Evolutionary conservation across 2,888 invertebrate species (phyloP), one percentile per base, ranked within the genome.

Genomic region (Ennomos erosarius): DNA sequence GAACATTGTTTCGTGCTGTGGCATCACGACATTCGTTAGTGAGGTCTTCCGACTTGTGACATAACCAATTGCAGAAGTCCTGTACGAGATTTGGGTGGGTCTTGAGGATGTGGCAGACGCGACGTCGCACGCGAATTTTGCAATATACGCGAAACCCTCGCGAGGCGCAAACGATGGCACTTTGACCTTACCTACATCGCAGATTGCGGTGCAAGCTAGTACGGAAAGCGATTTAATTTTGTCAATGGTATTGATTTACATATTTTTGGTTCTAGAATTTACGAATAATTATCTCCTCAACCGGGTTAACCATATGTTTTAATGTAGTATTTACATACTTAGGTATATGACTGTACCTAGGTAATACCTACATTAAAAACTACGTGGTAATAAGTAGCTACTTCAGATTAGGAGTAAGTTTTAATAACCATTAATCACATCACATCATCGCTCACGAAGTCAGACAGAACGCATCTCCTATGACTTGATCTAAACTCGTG

Each of bases 141-240:
- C 77, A 85, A 84, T 75, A 68, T 43, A 75, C 69, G 74, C 79
- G 77, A 76, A 72, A 75, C 68, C 76, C 74, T 75, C 69, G 76
- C 77, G 71, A 84, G 76, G 77, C 78, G 78, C 81, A 81, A 84
- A 82, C 81, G 82, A 82, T 85, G 86, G 68, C 68, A 81, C 83
- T 87, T 82, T 87, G 85, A 87, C 87, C 87, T 86, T 78, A 76
- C 71, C 72, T 69, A 75, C 71, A 73, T 77, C 65, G 64, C 63
- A 61, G 59, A 55, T 59, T 69, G 51, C 55, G 65, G 64, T 50
- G 52, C 57, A 74, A 45, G 53, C 37, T 58, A 62, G 12, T 45
- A 64, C 49, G 12, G 16, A 36, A 37, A 51, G 47, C 51, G 42
- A 26, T 47, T 4, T 9, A 35, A 11, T 36, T 42, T 10, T 12